Percentiles rank a stretch among this genome's conserved stretches.
Conservation (phyloP, 2,113 vertebrate genomes). For the Neodon shergylaensis region DNA sequence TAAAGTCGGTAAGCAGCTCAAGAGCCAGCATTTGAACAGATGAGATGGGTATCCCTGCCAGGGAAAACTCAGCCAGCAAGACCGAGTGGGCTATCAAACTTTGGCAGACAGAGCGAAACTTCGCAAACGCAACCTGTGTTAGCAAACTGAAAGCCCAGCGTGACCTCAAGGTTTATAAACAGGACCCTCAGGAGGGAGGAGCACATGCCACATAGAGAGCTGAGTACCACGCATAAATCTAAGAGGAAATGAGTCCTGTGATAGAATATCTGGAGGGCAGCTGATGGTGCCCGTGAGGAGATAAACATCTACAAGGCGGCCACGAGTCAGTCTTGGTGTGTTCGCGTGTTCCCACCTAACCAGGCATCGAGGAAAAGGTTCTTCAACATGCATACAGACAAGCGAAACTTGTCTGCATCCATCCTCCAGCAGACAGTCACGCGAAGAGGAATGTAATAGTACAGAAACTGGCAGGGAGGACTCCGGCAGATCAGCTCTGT, state of each 20-base stretch:
- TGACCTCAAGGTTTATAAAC: background rate
- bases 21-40: background rate
- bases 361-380: background rate
- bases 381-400: background rate
- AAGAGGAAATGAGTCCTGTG: background rate
- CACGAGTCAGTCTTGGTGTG: too few relatives aligned
- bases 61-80: background rate
- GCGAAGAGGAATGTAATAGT: background rate
- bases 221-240: background rate
- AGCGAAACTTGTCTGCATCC: background rate
- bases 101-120: background rate
- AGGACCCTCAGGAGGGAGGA: background rate
- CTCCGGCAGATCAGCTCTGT: background rate
- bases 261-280: fast-evolving
- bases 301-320: fast-evolving
- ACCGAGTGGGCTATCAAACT: background rate
- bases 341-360: background rate
- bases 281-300: fast-evolving
- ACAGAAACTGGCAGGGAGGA: background rate
- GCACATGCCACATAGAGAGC: background rate
- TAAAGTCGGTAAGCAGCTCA: background rate
- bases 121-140: background rate
- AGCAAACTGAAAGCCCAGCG: background rate
- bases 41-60: background rate
- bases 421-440: background rate